Percentiles rank a stretch among this genome's conserved stretches.
Evolutionary conservation across 2,797 vertebrate genomes (phyloP).

Genomic region (Crocidura indochinensis): DNA sequence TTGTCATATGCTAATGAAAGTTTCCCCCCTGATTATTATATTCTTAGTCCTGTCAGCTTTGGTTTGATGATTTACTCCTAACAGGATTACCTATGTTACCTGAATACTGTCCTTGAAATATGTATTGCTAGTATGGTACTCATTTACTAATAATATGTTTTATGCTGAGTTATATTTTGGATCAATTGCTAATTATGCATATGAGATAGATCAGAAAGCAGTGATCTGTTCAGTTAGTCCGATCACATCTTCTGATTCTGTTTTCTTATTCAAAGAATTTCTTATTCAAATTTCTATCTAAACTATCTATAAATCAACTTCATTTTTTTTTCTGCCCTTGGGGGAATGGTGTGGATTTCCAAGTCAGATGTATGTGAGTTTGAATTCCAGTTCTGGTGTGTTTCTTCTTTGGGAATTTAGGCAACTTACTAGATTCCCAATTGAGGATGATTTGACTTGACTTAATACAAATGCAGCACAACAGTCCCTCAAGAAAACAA

Average conservation of each 20-base stretch:
- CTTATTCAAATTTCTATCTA: too few species aligned
- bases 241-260: neutral
- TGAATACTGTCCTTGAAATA: neutral
- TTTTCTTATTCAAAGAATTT: neutral
- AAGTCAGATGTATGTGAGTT: neutral
- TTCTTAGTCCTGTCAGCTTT: neutral
- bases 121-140: neutral
- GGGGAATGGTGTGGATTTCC: neutral
- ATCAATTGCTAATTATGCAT: neutral
- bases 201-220: neutral
- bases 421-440: neutral
- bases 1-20: neutral
- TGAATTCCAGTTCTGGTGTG: neutral
- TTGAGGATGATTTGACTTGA: neutral
- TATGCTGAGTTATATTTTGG: neutral
- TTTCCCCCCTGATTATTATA: neutral
- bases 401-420: neutral
- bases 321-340: neutral
- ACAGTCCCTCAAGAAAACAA: neutral
- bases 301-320: neutral
- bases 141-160: neutral
- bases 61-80: neutral
- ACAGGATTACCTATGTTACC: neutral
- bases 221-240: neutral
- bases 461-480: neutral